phyloP scores from a whole-genome alignment of 2,113 vertebrate species.

The Chaetops frenatus region DNA sequence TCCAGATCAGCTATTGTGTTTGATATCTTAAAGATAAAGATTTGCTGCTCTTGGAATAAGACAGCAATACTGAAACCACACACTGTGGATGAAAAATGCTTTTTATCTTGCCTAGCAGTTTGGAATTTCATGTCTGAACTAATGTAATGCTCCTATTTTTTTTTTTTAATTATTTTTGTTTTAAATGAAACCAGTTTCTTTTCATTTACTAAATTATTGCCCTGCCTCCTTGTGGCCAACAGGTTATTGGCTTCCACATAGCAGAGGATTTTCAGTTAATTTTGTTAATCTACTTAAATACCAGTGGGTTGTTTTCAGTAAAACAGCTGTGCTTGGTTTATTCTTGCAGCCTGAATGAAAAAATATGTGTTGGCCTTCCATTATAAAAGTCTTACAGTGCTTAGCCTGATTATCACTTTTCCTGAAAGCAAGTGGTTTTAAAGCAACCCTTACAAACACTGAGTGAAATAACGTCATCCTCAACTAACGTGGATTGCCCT shows the following conservation, averaged over 20 bases:
- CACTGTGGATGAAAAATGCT: conserved; percentile 8
- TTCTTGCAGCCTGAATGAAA: conserved; percentile 38
- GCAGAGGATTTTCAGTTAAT: conserved; percentile 59
- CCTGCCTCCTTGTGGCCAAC: conserved; percentile 62
- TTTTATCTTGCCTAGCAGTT: conserved; percentile 32
- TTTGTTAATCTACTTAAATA: conserved; percentile 53
- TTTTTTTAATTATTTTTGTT: background rate
- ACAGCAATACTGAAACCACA: conserved; percentile 16
- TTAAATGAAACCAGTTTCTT: background rate
- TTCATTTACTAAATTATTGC: conserved; percentile 9
- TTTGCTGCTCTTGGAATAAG: conserved; percentile 41
- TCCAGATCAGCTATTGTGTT: conserved; percentile 30
- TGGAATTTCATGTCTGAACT: background rate
- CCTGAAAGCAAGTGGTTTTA: conserved; percentile 41
- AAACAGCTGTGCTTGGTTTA: conserved; percentile 39
- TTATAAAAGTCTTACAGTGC: background rate
- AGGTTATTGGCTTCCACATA: conserved; percentile 32
- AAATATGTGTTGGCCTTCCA: conserved; percentile 30
- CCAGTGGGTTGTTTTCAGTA: conserved; percentile 39
- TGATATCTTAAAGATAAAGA: background rate
- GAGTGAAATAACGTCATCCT: background rate
- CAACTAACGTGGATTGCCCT: background rate
- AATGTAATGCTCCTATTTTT: background rate
- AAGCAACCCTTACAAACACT: background rate
- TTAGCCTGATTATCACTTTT: conserved; percentile 21